phyloP scores from a whole-genome alignment of 2,888 invertebrate genomes.

The Cyrtodaria siliqua region DNA sequence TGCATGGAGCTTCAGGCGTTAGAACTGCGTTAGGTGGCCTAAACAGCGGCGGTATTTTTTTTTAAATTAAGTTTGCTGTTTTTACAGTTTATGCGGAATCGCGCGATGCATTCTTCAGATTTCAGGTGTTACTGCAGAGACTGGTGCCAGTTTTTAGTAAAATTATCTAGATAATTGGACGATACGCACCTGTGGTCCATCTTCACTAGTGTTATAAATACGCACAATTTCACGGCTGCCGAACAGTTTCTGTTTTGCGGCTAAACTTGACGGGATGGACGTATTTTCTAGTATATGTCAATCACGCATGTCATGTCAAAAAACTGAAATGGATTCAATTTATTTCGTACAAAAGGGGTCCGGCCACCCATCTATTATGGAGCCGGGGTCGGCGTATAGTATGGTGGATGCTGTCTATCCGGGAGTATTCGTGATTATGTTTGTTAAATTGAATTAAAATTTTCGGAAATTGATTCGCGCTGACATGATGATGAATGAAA shows the following conservation, averaged over 20 bases:
- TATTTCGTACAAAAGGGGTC: conserved; percentile 55
- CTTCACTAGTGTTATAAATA: neutral
- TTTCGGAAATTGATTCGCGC: conserved; percentile 28
- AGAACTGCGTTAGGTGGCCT: too few relatives aligned
- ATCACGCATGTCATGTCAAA: conserved; percentile 56
- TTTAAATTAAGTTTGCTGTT: too few relatives aligned
- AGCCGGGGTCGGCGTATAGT: neutral
- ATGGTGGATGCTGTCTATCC: neutral
- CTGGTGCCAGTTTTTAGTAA: too few relatives aligned
- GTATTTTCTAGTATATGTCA: conserved; percentile 52
- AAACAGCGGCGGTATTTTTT: too few relatives aligned
- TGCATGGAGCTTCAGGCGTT: too few relatives aligned
- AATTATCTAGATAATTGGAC: too few relatives aligned
- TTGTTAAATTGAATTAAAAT: conserved; percentile 39
- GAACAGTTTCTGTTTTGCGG: conserved; percentile 42
- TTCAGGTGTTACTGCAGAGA: too few relatives aligned
- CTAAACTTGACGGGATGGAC: conserved; percentile 41
- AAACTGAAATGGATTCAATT: conserved; percentile 60
- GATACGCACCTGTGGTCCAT: neutral
- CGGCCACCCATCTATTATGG: conserved; percentile 49
- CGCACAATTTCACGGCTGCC: conserved; percentile 46
- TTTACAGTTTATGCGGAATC: too few relatives aligned
- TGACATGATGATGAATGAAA: conserved; percentile 23
- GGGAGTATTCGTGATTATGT: conserved; percentile 18
- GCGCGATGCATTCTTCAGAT: too few relatives aligned